Conservation (phyloP, 2,888 invertebrate species). For the Bellardia pandia region DNA sequence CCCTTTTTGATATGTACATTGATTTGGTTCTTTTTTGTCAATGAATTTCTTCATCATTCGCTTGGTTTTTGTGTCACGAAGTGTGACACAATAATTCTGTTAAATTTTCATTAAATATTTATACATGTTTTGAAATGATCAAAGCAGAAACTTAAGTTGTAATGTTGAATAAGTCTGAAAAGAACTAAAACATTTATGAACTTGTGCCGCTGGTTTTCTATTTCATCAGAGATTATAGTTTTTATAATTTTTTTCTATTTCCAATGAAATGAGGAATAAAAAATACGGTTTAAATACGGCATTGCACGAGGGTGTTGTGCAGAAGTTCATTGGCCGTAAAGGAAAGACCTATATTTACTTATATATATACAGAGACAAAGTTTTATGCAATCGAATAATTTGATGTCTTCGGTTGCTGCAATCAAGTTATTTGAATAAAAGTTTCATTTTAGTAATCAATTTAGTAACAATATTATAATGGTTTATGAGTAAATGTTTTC, state of each 20-base stretch:
- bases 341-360: too few relatives aligned
- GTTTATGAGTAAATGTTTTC: too few relatives aligned
- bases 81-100: conserved; percentile 66
- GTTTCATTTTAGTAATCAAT: too few relatives aligned
- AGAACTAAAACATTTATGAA: conserved; percentile 41
- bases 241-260: conserved; percentile 39
- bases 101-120: conserved; percentile 67
- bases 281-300: neutral
- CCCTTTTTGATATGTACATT: neutral
- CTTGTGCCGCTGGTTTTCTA: conserved; percentile 64
- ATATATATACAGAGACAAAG: too few relatives aligned
- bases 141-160: conserved; percentile 5
- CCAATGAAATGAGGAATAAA: conserved; percentile 40
- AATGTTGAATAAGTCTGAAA: neutral
- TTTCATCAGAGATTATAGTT: conserved; percentile 74
- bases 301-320: neutral
- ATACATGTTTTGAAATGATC: conserved; percentile 35
- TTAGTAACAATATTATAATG: too few relatives aligned
- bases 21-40: neutral
- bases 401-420: too few relatives aligned
- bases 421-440: too few relatives aligned
- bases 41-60: conserved; percentile 44
- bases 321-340: too few relatives aligned
- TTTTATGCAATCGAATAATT: too few relatives aligned
- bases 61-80: conserved; percentile 4